phyloP scores from a whole-genome alignment of 2,888 invertebrate species.

The Periphyllus acericola region DNA sequence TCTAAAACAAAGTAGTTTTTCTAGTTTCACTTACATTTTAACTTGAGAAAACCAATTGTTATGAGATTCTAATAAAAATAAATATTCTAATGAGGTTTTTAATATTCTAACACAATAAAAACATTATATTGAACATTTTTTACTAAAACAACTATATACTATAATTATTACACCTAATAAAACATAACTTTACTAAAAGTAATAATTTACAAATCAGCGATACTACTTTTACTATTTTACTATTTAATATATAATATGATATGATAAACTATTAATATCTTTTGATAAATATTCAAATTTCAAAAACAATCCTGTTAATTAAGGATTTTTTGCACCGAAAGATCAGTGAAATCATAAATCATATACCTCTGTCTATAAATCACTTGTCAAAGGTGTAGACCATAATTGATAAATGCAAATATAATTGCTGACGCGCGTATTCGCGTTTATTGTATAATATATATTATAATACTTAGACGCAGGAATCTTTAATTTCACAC shows the following conservation, averaged over 20 bases:
- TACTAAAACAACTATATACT: no score
- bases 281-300: background rate
- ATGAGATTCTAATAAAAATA: no score
- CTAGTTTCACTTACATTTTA: no score
- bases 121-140: no score
- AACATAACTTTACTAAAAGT: no score
- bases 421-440: background rate
- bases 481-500: slow-evolving; percentile 5
- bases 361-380: slow-evolving; percentile 51
- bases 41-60: no score
- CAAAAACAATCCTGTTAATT: background rate
- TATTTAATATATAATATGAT: background rate
- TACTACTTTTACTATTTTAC: slow-evolving; percentile 1
- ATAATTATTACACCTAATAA: no score
- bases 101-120: no score
- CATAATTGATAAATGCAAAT: slow-evolving; percentile 15
- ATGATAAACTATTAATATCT: background rate
- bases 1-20: no score
- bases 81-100: no score
- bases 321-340: background rate
- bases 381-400: slow-evolving; percentile 49
- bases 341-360: slow-evolving; percentile 24
- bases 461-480: background rate
- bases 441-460: no score
- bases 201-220: background rate